Evolutionary conservation across 2,888 invertebrate genomes (phyloP), one percentile per base, ranked within the genome.

Genomic region (Parapristionchus giblindavisi): DNA sequence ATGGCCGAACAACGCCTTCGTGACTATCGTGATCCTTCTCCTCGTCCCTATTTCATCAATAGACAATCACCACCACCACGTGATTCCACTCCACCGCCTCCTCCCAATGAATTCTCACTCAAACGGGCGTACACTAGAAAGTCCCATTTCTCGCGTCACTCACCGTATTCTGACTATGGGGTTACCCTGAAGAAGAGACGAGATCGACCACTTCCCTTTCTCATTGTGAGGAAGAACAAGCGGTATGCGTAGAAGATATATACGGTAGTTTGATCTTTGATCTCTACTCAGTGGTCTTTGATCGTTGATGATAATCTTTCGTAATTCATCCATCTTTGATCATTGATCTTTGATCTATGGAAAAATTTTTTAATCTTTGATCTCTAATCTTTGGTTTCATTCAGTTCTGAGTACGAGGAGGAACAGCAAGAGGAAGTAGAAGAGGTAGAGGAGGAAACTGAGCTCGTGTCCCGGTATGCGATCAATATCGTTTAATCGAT

Each of bases 351-450:
- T n/a, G n/a, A n/a, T n/a, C n/a, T n/a, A n/a, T n/a, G n/a, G n/a
- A n/a, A n/a, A n/a, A n/a, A n/a, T n/a, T n/a, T n/a, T n/a, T n/a
- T n/a, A n/a, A n/a, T n/a, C n/a, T n/a, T n/a, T n/a, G n/a, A n/a
- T n/a, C n/a, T n/a, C n/a, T n/a, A n/a, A n/a, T n/a, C n/a, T n/a
- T n/a, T n/a, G n/a, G n/a, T n/a, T n/a, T n/a, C n/a, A n/a, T n/a
- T n/a, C n/a, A n/a, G n/a, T n/a, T n/a, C n/a, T n/a, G n/a, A 32
- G 80, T 80, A 36, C 27, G 85, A 85, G 63, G 80, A 82, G 63
- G 82, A 82, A 21, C 79, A 77, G 17, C 82, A 79, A 21, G 81
- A 81, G 74, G 81, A 81, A 61, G 79, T 60, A 66, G 80, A 76
- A 66, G 75, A 76, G 32, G 60, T 75, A 48, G 77, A 74, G 24